Evolutionary conservation across 2,797 vertebrate species (phyloP).

Genomic region (Amblyraja radiata): DNA sequence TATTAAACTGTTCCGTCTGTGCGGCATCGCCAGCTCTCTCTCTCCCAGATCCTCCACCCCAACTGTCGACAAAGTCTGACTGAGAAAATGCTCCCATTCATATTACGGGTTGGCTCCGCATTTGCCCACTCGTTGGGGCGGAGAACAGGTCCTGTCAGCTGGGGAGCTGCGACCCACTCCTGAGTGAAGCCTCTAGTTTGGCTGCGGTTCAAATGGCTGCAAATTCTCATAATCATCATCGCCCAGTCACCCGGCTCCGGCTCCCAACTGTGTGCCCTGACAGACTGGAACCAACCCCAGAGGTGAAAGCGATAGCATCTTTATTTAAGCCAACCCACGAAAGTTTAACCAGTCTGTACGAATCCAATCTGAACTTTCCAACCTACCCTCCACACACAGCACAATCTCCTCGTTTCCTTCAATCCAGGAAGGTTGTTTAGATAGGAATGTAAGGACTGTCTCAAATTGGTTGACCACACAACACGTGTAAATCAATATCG

Average conservation of each 20-base stretch:
- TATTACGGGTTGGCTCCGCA: neutral
- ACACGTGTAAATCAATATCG: neutral
- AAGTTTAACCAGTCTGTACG: neutral
- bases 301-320: conserved; percentile 2
- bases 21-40: too few relatives aligned
- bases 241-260: neutral
- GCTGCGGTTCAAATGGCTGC: neutral
- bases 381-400: neutral
- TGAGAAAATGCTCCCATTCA: too few relatives aligned
- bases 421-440: neutral
- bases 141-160: neutral
- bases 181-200: neutral
- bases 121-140: too few relatives aligned
- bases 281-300: neutral
- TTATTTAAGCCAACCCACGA: neutral
- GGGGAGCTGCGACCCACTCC: neutral
- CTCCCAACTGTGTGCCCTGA: neutral
- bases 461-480: neutral
- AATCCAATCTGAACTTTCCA: neutral
- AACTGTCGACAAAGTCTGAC: too few relatives aligned
- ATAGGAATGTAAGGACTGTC: neutral
- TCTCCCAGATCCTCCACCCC: too few relatives aligned
- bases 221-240: neutral
- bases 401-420: neutral
- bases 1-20: too few relatives aligned